phyloP scores from a whole-genome alignment of 2,888 invertebrate species.

The Coleophora flavipennella region DNA sequence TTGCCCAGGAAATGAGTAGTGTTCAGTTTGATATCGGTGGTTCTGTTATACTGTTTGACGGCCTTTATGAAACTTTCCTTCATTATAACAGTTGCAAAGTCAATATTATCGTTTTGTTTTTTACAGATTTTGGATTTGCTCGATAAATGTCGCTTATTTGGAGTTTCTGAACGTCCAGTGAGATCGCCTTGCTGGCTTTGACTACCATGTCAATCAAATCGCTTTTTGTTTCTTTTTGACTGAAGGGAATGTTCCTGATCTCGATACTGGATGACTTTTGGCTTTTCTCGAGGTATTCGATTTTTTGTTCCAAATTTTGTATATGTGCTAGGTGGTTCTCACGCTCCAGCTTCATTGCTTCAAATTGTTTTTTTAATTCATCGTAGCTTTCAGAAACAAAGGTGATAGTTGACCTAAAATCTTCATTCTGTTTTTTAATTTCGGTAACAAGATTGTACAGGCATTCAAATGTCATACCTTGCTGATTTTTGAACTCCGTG shows the following conservation, averaged over 20 bases:
- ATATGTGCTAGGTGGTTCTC: no score
- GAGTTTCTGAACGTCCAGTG: background rate
- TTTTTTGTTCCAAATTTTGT: background rate
- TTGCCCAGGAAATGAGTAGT: background rate
- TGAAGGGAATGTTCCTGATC: slow-evolving; percentile 2
- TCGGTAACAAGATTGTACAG: no score
- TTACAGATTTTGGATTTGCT: background rate
- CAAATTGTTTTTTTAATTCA: no score
- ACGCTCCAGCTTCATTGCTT: no score
- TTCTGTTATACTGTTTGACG: background rate
- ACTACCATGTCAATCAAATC: background rate
- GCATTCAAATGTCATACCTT: no score
- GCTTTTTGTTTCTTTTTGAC: background rate
- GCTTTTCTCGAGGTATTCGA: slow-evolving; percentile 1
- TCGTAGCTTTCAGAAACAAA: no score
- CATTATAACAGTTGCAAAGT: background rate
- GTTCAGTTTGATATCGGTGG: background rate
- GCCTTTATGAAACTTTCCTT: background rate
- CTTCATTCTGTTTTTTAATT: no score
- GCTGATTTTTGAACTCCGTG: no score
- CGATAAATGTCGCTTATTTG: slow-evolving; percentile 4
- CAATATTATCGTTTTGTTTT: background rate
- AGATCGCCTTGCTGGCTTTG: background rate
- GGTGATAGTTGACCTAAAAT: no score
- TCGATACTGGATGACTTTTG: slow-evolving; percentile 1